A percentile compares a stretch with the other conserved stretches of the same genome.
phyloP scores from a whole-genome alignment of 2,888 invertebrate genomes.

The Pterostichus niger region DNA sequence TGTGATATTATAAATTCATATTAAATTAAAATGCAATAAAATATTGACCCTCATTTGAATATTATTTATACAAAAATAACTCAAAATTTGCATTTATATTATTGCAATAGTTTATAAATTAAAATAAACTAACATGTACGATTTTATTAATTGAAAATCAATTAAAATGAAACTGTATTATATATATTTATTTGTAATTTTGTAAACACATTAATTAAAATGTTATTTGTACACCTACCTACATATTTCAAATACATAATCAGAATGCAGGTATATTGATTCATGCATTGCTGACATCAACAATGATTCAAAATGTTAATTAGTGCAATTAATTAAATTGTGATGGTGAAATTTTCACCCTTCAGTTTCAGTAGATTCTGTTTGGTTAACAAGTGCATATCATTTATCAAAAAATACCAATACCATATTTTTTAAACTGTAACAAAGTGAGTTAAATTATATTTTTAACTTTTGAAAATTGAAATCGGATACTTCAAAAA shows the following conservation, averaged over 20 bases:
- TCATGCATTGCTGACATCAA: background rate
- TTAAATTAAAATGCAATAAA: no score
- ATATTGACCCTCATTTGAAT: no score
- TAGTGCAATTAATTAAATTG: constrained; percentile 12
- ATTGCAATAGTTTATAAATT: background rate
- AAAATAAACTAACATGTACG: background rate
- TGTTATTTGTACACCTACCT: background rate
- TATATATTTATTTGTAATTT: background rate
- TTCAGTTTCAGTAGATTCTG: background rate
- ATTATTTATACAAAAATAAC: no score
- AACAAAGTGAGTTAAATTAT: constrained; percentile 16
- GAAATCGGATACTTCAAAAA: constrained; percentile 15
- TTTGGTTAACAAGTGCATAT: background rate
- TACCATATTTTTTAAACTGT: background rate
- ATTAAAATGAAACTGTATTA: constrained; percentile 1
- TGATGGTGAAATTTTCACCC: constrained; percentile 13
- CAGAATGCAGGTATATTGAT: background rate
- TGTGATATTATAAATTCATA: no score
- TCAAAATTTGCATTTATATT: background rate
- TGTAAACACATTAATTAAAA: background rate
- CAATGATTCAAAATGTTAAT: constrained; percentile 33
- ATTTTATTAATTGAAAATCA: constrained; percentile 3
- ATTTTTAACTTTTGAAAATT: constrained; percentile 20
- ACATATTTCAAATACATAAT: background rate
- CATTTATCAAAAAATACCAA: constrained; percentile 44